Percentiles rank a stretch among this genome's conserved stretches.
Evolutionary conservation across 1,140 invertebrate species (phyloP).

Genomic region (Microplitis demolitor): DNA sequence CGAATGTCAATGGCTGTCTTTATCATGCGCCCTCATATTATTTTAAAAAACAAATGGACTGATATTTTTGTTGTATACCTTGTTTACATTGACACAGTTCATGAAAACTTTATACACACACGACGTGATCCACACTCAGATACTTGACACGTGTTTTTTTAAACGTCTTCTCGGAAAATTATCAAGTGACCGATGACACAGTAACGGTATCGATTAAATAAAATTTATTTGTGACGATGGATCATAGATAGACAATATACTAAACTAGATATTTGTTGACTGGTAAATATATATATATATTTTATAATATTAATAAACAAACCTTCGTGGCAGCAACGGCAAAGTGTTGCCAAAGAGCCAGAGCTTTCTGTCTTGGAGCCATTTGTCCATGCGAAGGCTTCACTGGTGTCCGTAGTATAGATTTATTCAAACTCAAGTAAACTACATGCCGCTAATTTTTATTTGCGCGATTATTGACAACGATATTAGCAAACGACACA

Average conservation of each 20-base stretch:
- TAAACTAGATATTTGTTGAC: background rate
- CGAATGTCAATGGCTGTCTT: too few relatives aligned
- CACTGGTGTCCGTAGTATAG: constrained; percentile 11
- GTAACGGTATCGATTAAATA: background rate
- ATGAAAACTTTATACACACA: too few relatives aligned
- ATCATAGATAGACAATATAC: background rate
- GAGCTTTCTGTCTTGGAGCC: constrained; percentile 83
- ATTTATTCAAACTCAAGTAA: background rate
- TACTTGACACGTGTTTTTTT: too few relatives aligned
- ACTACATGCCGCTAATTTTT: background rate
- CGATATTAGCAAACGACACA: background rate
- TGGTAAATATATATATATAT: background rate
- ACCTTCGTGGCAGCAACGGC: constrained; percentile 80
- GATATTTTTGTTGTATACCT: too few relatives aligned
- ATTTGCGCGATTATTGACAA: background rate
- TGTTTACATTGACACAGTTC: too few relatives aligned
- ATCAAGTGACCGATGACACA: background rate
- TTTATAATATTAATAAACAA: constrained; percentile 36
- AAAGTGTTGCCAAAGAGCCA: constrained; percentile 86
- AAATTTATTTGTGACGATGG: background rate
- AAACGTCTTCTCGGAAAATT: background rate
- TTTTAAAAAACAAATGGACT: too few relatives aligned
- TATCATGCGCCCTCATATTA: too few relatives aligned
- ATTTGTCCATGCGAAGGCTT: constrained; percentile 78
- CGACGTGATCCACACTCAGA: too few relatives aligned